A percentile compares a stretch with the other conserved stretches of the same genome.
phyloP scores from a whole-genome alignment of 2,888 invertebrate species.

The Calliopum simillimum region DNA sequence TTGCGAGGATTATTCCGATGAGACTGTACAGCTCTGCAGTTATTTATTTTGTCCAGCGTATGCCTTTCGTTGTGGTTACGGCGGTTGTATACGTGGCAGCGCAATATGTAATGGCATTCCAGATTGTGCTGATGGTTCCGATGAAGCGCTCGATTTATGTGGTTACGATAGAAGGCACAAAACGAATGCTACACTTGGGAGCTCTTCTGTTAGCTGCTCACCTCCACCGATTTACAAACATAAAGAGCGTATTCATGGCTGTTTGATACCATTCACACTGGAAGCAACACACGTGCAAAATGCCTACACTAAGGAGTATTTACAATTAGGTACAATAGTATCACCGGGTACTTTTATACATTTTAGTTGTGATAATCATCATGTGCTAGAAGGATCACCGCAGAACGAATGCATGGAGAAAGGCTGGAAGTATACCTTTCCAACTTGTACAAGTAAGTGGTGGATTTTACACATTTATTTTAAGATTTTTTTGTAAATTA shows the following conservation, averaged over 20 bases:
- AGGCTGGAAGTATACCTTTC: constrained; percentile 6
- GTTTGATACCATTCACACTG: constrained; percentile 29
- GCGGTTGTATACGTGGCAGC: constrained; percentile 44
- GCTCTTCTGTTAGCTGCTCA: not conserved
- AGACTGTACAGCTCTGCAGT: constrained; percentile 51
- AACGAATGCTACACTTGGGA: not conserved
- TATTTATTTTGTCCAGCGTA: constrained; percentile 66
- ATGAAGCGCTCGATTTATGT: constrained; percentile 50
- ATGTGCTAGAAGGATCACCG: not conserved
- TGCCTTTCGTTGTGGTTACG: constrained; percentile 62
- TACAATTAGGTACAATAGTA: constrained; percentile 11
- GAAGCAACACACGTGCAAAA: not conserved
- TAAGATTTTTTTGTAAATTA: too few relatives aligned
- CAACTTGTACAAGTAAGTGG: constrained; percentile 21
- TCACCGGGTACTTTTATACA: not conserved
- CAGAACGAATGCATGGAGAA: constrained; percentile 9
- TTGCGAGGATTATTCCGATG: constrained; percentile 61
- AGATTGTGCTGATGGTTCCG: constrained; percentile 53
- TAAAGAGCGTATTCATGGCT: not conserved
- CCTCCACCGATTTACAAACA: not conserved
- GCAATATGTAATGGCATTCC: constrained; percentile 64
- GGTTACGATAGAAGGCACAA: not conserved
- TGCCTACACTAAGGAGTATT: not conserved
- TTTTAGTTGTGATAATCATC: constrained; percentile 18
- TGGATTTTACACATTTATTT: not conserved